A percentile compares a stretch with the other conserved stretches of the same genome.
These are phyloP conservation scores for Stenopsyche tienmushanensis DNA, from an alignment of 1,140 invertebrate genomes.

Conservation along the genomic window DNA sequence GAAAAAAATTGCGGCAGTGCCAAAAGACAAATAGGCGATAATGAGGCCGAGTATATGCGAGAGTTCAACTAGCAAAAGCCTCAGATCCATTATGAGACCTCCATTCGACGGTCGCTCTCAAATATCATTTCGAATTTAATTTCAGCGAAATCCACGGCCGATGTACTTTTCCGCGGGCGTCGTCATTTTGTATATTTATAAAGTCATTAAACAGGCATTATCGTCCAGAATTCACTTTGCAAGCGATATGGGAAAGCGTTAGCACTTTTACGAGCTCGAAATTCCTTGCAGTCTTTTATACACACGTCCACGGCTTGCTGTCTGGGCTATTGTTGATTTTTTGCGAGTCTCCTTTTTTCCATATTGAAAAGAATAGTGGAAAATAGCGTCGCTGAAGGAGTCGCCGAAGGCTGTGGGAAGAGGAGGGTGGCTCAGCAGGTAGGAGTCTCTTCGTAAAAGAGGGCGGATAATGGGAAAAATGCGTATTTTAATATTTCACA, in stretches of 20 bases:
- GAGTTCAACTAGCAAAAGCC: constrained; percentile 2
- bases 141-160: neutral
- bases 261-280: no score
- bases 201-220: no score
- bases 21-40: constrained; percentile 34
- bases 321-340: constrained; percentile 38
- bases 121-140: no score
- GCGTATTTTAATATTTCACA: no score
- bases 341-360: constrained; percentile 22
- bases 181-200: neutral
- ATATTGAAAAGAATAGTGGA: constrained; percentile 14
- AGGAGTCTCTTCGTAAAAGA: neutral
- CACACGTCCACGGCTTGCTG: constrained; percentile 10
- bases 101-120: no score
- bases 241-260: no score
- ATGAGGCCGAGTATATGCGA: constrained; percentile 21
- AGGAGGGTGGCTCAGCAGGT: neutral
- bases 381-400: constrained; percentile 10
- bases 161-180: neutral
- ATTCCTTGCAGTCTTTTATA: constrained; percentile 1
- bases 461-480: no score
- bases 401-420: neutral
- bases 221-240: no score
- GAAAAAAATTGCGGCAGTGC: constrained; percentile 24
- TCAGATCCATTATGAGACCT: no score